Evolutionary conservation across 2,888 invertebrate species (phyloP).

Genomic region (Ectemnius cavifrons): DNA sequence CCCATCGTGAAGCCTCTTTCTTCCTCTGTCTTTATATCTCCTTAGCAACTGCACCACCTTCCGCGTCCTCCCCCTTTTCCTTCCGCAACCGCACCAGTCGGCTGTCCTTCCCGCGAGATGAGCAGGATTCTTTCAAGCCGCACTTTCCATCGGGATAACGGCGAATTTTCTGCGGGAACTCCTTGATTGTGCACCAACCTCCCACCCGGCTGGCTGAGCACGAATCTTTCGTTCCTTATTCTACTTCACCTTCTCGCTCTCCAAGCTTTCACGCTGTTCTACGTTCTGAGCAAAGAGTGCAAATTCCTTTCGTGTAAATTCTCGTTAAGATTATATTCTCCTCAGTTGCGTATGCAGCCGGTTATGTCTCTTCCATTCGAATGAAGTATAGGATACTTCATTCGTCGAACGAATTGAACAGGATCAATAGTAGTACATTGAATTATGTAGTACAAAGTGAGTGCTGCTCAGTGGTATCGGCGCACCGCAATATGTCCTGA

Average conservation of each 20-base stretch:
- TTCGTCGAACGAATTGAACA: background rate
- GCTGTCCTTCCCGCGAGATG: slow-evolving; percentile 15
- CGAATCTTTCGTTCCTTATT: slow-evolving; percentile 32
- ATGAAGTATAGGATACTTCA: background rate
- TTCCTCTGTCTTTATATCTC: slow-evolving; percentile 18
- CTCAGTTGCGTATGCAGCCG: background rate
- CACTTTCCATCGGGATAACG: slow-evolving; percentile 44
- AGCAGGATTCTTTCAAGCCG: slow-evolving; percentile 32
- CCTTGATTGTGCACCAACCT: slow-evolving; percentile 54
- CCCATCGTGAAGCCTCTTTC: slow-evolving; percentile 3
- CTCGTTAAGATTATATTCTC: background rate
- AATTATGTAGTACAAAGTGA: background rate
- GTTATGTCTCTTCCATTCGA: background rate
- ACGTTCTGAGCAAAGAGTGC: background rate
- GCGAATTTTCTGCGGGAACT: slow-evolving; percentile 45
- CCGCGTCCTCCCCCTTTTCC: slow-evolving; percentile 7
- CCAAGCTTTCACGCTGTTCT: slow-evolving; percentile 14
- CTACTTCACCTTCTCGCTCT: background rate
- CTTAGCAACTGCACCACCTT: slow-evolving; percentile 8
- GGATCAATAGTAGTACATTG: background rate
- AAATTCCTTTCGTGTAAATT: background rate
- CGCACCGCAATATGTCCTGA: background rate
- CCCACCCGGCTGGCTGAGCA: slow-evolving; percentile 28
- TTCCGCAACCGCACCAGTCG: background rate
- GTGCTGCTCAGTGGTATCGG: background rate